Evolutionary conservation across 2,797 vertebrate species (phyloP).

Genomic region (Hypotaenidia okinawae): DNA sequence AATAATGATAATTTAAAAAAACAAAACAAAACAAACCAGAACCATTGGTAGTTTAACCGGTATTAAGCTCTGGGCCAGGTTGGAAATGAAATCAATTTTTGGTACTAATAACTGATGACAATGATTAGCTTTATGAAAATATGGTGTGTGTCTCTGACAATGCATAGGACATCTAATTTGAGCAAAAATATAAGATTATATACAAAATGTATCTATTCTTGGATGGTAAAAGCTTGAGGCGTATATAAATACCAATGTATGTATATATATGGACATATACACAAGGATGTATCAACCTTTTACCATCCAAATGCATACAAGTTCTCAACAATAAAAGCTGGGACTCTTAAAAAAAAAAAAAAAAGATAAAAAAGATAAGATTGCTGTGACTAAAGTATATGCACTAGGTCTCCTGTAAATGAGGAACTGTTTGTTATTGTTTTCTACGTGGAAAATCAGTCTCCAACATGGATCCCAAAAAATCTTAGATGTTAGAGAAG

Average conservation of each 20-base stretch:
- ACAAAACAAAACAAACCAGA: background rate
- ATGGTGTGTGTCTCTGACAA: constrained; percentile 94
- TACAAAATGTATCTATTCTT: constrained; percentile 56
- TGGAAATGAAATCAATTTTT: constrained; percentile 85
- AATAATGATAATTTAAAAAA: background rate
- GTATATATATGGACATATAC: background rate
- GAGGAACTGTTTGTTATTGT: constrained; percentile 66
- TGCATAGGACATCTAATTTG: constrained; percentile 83
- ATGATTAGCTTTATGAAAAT: constrained; percentile 88
- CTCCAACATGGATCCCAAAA: constrained; percentile 68
- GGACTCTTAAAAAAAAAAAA: constrained; percentile 66
- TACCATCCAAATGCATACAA: constrained; percentile 59
- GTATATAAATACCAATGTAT: background rate
- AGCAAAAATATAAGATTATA: constrained; percentile 64
- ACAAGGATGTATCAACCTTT: constrained; percentile 58
- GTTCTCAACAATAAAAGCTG: constrained; percentile 73
- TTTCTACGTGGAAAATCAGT: constrained; percentile 56
- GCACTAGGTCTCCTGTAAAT: constrained; percentile 70
- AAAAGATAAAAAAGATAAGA: background rate
- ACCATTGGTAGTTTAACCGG: constrained; percentile 59
- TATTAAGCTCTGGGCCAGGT: constrained; percentile 85
- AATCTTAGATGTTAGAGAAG: constrained; percentile 64
- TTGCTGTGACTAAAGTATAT: constrained; percentile 68
- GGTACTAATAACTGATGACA: constrained; percentile 82
- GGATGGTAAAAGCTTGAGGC: constrained; percentile 74